Base-by-base conservation (phyloP, 2,113 vertebrate genomes). In the Orthochromis malagaraziensis region DNA sequence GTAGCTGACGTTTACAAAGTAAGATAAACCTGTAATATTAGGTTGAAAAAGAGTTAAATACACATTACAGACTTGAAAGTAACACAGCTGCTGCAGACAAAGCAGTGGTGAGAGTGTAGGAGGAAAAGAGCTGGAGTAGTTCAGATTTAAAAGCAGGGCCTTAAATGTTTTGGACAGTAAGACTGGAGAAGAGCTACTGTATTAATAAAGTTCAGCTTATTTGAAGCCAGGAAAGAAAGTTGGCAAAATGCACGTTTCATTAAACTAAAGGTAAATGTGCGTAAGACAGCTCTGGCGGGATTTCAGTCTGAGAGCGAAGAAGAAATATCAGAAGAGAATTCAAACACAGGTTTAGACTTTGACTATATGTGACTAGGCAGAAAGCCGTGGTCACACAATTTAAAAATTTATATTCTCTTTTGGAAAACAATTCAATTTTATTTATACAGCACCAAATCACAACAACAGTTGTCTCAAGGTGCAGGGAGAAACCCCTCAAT, bases 281-380 rank as follows among this genome's bases (percentile, higher is more conserved):
- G 0, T 38, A 65, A 65, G 33, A 65, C 6, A 65, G 10, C 33
- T n/a, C 0, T 7, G 33, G 19, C 21, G 33, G 33, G 33, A 0
- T 40, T 68, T 40, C 6, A 21, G 63, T 40, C 19, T 68, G 33
- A 68, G 63, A 68, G 60, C 0, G 2, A 65, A 65, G 60, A 65
- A 40, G 33, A 68, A 68, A 68, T 68, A 68, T 0, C 63, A 68
- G 19, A 13, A 68, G 33, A 68, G 19, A 68, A 21, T 38, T 68
- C 33, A 68, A 68, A 40, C 63, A 68, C 19, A 68, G 11, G 33
- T 40, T 68, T 40, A 68, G 33, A 40, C 19, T 68, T 68, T 21
- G 63, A 1, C 33, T 68, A 8, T 65, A n/a, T 38, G 11, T 21
- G 4, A 68, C 19, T 40, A 21, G 11, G 33, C 6, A 68, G 33